A percentile compares a stretch with the other conserved stretches of the same genome.
Evolutionary conservation across 2,888 invertebrate species (phyloP).

Genomic region (Troides oblongomaculatus): DNA sequence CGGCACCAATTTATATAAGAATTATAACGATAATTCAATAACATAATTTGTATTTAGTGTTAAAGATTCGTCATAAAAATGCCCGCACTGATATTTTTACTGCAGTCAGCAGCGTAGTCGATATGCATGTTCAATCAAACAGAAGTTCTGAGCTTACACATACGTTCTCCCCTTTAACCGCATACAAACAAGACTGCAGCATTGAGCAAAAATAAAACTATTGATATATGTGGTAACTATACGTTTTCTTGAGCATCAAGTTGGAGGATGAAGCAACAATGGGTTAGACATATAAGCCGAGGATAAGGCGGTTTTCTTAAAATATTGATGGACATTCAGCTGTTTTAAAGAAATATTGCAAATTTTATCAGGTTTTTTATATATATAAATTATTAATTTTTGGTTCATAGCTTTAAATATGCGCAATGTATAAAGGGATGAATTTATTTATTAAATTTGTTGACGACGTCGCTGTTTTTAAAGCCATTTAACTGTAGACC

Average conservation of each 20-base stretch:
- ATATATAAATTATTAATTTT: neutral
- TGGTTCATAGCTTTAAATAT: neutral
- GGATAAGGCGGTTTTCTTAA: too few relatives aligned
- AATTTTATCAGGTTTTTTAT: neutral
- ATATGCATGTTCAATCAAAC: neutral
- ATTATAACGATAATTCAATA: too few relatives aligned
- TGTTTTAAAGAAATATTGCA: too few relatives aligned
- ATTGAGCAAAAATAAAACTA: neutral
- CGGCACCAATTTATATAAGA: neutral
- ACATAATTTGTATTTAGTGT: too few relatives aligned
- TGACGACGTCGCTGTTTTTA: neutral
- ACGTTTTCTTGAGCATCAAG: too few relatives aligned
- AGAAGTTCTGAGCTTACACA: neutral
- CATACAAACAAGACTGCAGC: neutral
- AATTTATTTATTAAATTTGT: conserved; percentile 1
- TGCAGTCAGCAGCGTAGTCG: neutral
- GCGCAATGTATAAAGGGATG: neutral
- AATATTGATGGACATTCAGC: too few relatives aligned
- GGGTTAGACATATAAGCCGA: too few relatives aligned
- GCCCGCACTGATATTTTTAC: conserved; percentile 7
- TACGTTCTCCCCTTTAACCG: neutral
- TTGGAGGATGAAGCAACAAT: too few relatives aligned
- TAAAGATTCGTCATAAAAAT: conserved; percentile 5
- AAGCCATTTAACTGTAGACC: neutral
- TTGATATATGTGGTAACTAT: neutral